Evolutionary conservation across 1,140 invertebrate species (phyloP).

Genomic region (Trichonephila clavipes): DNA sequence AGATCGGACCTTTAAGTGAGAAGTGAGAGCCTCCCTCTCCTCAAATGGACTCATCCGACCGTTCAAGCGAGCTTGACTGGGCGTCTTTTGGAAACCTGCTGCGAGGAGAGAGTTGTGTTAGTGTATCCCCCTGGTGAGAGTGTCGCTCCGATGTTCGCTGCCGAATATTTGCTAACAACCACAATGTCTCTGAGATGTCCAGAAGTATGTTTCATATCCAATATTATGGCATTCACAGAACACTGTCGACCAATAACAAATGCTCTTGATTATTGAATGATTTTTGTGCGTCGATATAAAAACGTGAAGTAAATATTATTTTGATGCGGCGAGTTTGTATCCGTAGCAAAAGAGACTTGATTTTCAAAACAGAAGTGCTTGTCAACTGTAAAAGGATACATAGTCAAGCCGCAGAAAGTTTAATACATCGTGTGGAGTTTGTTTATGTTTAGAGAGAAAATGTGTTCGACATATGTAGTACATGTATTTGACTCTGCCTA

Average conservation of each 20-base stretch:
- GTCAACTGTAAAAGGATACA: conserved; percentile 49
- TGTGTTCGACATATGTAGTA: conserved; percentile 19
- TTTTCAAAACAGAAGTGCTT: conserved; percentile 60
- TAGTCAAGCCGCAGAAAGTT: background rate
- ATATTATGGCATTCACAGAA: background rate
- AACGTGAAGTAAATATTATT: conserved; percentile 9
- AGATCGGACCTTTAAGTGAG: conserved; percentile 2
- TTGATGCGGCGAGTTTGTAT: conserved; percentile 20
- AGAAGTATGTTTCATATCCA: too few relatives aligned
- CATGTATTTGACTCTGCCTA: conserved; percentile 25
- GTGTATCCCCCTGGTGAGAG: background rate
- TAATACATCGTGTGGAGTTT: background rate
- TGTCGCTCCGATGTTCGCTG: background rate
- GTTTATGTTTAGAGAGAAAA: conserved; percentile 3
- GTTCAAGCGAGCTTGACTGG: conserved; percentile 61
- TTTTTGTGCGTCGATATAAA: background rate
- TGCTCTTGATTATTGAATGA: background rate
- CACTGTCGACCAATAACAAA: background rate
- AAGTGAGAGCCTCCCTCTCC: conserved; percentile 42
- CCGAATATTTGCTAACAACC: background rate
- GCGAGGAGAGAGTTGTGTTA: background rate
- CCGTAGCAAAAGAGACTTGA: background rate
- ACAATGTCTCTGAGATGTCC: conserved; percentile 3
- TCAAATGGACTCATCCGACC: conserved; percentile 62
- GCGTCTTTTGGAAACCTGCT: conserved; percentile 62